A percentile compares a stretch with the other conserved stretches of the same genome.
Conservation (phyloP, 2,113 vertebrate species). For the Xiphorhynchus elegans region DNA sequence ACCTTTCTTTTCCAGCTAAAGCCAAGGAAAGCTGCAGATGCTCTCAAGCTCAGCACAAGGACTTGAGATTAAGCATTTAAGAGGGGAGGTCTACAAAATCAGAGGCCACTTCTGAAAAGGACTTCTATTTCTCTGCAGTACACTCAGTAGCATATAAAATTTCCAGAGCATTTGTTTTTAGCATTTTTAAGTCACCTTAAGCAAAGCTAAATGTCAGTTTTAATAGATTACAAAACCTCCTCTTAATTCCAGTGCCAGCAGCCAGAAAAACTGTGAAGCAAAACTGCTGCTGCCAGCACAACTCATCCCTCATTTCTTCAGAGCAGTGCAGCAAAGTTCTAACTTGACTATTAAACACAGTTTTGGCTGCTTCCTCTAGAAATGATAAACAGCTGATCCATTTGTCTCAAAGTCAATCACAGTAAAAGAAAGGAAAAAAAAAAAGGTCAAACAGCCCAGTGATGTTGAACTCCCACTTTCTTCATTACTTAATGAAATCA, state of each 20-base stretch:
- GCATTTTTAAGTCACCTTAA: slow-evolving; percentile 28
- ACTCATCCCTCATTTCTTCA: slow-evolving; percentile 2
- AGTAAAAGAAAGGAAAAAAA: background rate
- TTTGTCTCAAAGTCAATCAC: background rate
- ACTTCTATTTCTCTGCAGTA: background rate
- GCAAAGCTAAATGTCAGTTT: slow-evolving; percentile 46
- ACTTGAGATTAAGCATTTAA: background rate
- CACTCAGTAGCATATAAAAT: background rate
- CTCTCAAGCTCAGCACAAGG: background rate
- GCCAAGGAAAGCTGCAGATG: background rate
- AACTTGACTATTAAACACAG: background rate
- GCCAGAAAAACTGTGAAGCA: background rate
- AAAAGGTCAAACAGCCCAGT: background rate
- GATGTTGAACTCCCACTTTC: background rate
- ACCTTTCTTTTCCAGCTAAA: background rate
- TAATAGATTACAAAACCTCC: slow-evolving; percentile 9
- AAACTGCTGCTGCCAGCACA: slow-evolving; percentile 10
- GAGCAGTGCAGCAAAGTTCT: background rate
- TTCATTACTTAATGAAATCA: background rate
- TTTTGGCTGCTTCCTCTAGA: background rate
- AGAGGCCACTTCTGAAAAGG: background rate
- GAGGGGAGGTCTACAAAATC: background rate
- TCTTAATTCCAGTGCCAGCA: background rate
- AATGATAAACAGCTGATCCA: background rate
- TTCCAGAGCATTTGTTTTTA: slow-evolving; percentile 16